These are phyloP conservation scores for Gadus macrocephalus DNA, from an alignment of 2,113 vertebrate genomes.

Conservation along the genomic window DNA sequence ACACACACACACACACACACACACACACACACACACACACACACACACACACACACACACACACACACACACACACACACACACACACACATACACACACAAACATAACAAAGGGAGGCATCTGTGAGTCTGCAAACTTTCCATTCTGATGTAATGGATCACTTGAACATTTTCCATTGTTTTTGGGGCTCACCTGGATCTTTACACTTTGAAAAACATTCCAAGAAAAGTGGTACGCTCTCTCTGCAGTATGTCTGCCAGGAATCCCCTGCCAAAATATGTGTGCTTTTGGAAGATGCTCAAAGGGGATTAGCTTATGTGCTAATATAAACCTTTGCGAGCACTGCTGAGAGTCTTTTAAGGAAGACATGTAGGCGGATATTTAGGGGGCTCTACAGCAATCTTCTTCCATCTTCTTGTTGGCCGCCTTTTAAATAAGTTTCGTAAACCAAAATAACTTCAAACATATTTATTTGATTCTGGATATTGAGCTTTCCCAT, in stretches of 20 bases:
- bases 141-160: conserved; percentile 49
- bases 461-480: neutral
- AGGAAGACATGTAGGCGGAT: conserved; percentile 38
- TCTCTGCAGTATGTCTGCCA: conserved; percentile 41
- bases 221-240: conserved; percentile 27
- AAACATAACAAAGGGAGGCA: conserved; percentile 1
- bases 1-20: neutral
- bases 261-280: conserved; percentile 47
- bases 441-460: neutral
- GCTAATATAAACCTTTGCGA: conserved; percentile 52
- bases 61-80: no score
- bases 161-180: conserved; percentile 39
- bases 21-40: neutral
- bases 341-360: conserved; percentile 35
- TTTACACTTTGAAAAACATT: conserved; percentile 36
- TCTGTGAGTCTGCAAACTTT: conserved; percentile 38
- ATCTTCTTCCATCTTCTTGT: neutral
- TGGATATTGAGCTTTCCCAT: no score
- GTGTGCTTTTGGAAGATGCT: conserved; percentile 50
- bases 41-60: no score
- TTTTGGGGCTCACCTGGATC: conserved; percentile 42
- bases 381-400: neutral
- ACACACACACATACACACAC: conserved; percentile 4
- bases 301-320: conserved; percentile 45
- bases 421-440: neutral